phyloP scores from a whole-genome alignment of 2,113 vertebrate genomes.

The Stegostoma tigrinum region DNA sequence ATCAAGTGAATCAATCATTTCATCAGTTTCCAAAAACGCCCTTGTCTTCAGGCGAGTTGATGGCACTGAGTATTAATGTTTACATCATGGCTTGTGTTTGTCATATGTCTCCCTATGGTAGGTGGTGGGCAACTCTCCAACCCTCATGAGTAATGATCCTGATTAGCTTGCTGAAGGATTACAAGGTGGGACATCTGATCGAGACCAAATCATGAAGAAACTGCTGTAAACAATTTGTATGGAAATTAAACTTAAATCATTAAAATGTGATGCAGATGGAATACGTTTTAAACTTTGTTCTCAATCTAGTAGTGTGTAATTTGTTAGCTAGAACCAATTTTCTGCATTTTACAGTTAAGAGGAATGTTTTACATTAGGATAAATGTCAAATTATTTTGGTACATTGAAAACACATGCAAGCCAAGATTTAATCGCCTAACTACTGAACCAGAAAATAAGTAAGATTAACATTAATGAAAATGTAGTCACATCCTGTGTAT shows the following conservation, averaged over 20 bases:
- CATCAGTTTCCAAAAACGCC: neutral
- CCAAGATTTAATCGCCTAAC: slow-evolving; percentile 31
- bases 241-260: slow-evolving; percentile 37
- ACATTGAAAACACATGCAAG: slow-evolving; percentile 36
- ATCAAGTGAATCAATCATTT: slow-evolving; percentile 17
- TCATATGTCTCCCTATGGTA: slow-evolving; percentile 11
- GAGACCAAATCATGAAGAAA: slow-evolving; percentile 1
- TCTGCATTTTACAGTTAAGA: slow-evolving; percentile 36
- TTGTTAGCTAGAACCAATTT: slow-evolving; percentile 37
- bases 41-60: neutral
- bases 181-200: slow-evolving; percentile 35
- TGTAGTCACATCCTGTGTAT: neutral
- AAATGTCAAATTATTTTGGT: slow-evolving; percentile 37
- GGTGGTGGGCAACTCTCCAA: slow-evolving; percentile 29
- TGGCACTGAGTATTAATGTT: neutral
- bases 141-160: slow-evolving; percentile 15
- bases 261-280: slow-evolving; percentile 37
- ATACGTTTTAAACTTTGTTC: slow-evolving; percentile 16
- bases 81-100: neutral
- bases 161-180: slow-evolving; percentile 32
- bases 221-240: slow-evolving; percentile 37
- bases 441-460: slow-evolving; percentile 36
- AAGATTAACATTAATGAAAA: slow-evolving; percentile 31
- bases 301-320: slow-evolving; percentile 33
- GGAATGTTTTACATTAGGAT: slow-evolving; percentile 37